Percentiles rank a stretch among this genome's conserved stretches.
These are phyloP conservation scores for Dryobota labecula DNA, from an alignment of 2,888 invertebrate species.

Conservation along the genomic window DNA sequence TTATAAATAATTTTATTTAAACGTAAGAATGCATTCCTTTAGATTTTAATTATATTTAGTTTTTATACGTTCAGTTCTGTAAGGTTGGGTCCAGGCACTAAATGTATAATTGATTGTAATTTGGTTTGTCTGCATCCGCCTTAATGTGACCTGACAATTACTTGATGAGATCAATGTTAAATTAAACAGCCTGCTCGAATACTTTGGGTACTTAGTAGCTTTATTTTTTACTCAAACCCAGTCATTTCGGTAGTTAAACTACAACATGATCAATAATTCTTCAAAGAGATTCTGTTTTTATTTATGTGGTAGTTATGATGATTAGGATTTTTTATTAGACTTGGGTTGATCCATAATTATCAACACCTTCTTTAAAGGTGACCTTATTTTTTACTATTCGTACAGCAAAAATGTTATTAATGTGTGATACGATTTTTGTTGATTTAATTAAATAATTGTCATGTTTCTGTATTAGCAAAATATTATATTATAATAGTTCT, in stretches of 20 bases:
- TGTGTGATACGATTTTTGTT: background rate
- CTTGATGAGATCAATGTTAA: slow-evolving; percentile 42
- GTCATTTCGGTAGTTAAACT: background rate
- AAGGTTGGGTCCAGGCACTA: slow-evolving; percentile 50
- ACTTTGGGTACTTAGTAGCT: background rate
- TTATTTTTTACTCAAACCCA: slow-evolving; percentile 11
- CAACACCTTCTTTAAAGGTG: slow-evolving; percentile 8
- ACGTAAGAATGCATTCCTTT: slow-evolving; percentile 67
- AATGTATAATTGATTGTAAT: slow-evolving; percentile 40
- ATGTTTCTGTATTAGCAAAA: slow-evolving; percentile 46
- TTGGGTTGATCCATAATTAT: background rate
- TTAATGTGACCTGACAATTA: slow-evolving; percentile 34
- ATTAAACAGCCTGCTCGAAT: background rate
- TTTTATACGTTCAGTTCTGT: slow-evolving; percentile 48
- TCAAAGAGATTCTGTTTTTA: slow-evolving; percentile 18
- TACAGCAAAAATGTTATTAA: background rate
- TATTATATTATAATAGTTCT: slow-evolving; percentile 61
- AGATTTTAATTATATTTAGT: slow-evolving; percentile 56
- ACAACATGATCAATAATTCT: slow-evolving; percentile 13
- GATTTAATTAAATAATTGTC: slow-evolving; percentile 53
- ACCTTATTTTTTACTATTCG: slow-evolving; percentile 2
- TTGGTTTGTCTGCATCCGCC: slow-evolving; percentile 52
- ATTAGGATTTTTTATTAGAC: slow-evolving; percentile 21
- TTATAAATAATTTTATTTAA: slow-evolving; percentile 52
- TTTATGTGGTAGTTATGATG: background rate